Evolutionary conservation across 2,888 invertebrate genomes (phyloP), one percentile per base, ranked within the genome.

Genomic region (Tinea trinotella): DNA sequence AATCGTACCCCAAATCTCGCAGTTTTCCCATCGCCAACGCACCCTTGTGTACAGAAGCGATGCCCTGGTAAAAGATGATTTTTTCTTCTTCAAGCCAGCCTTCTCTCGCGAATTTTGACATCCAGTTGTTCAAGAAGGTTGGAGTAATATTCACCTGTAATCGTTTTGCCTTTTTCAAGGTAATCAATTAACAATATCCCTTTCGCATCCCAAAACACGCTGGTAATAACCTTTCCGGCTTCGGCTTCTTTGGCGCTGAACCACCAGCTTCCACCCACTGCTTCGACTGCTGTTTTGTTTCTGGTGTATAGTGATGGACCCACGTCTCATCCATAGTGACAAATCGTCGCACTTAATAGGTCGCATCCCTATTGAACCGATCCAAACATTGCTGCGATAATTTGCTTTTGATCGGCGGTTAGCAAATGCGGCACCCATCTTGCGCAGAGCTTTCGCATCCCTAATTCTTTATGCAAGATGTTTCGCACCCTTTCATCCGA

Each of bases 31-130:
- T 36, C 52, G 20, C 52, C 20, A 36, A 36, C 50, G 40, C 52
- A 18, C 22, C 12, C 40, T 50, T 50, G 56, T 58, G 57, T 13
- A 18, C 46, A 50, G 60, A 57, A 54, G 58, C 59, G 44, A 59
- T 59, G 57, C 58, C 58, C 50, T 59, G 59, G 53, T 59, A 57
- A 55, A 60, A 59, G 17, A 59, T 52, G 49, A 56, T 55, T 59
- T 60, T 61, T 55, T 60, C 60, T 56, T 57, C 54, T 48, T 57
- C 54, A 55, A 58, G 56, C n/a, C 56, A 59, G 57, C 54, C 56
- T 56, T 34, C 56, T 59, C 53, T 58, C 19, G 19, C 20, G 44
- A 52, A 57, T 55, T 53, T 55, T 24, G 48, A 10, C 34, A 18
- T 53, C 17, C 52, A 55, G 20, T 7, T 12, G 55, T 1, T 55